Evolutionary conservation across 1,140 invertebrate genomes (phyloP), one percentile per base, ranked within the genome.

Genomic region (Pseudomyrmex dendroicus): DNA sequence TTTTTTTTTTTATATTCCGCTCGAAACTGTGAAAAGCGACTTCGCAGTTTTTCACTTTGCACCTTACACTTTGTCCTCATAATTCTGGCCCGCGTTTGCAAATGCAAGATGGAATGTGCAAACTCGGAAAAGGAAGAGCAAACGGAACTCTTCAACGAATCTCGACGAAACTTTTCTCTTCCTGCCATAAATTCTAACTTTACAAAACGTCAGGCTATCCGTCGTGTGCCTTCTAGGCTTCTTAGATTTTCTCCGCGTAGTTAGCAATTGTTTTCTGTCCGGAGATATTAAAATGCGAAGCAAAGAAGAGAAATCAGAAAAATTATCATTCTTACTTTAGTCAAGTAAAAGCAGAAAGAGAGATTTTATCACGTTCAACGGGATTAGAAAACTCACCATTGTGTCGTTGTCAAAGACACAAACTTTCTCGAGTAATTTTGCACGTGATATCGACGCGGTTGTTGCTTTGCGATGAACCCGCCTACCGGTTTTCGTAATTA

Each of bases 131-230:
- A 35, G 66, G 44, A 70, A 80, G 66, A 72, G 76, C 72, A 80
- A 80, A 80, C 76, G 76, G 54, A 80, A 80, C 76, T 80, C 76
- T 35, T 80, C 76, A 61, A 59, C 64, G 66, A 78, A 78, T 78
- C 76, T 59, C 66, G 5, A 59, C 74, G 74, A 68, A 78, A 78
- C 76, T 80, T 70, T 70, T 70, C 66, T 50, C 44, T 66, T 59
- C 48, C 64, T 80, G 54, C 72, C 35, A 35, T 35, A 35, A 78
- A 80, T 70, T 70, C 44, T 54, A 80, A 80, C 76, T 80, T 80
- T 80, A 59, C 66, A 80, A 72, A 80, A 80, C 46, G 76, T 44
- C 66, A 35, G 7, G 56, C 56, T 80, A 72, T 80, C 66, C 66
- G 22, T 78, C 52, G 64, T 44, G 15, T 1, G 63, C 15, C 17